A percentile compares a stretch with the other conserved stretches of the same genome.
Evolutionary conservation across 2,797 vertebrate species (phyloP).

Genomic region (Rhodeus uyekii): DNA sequence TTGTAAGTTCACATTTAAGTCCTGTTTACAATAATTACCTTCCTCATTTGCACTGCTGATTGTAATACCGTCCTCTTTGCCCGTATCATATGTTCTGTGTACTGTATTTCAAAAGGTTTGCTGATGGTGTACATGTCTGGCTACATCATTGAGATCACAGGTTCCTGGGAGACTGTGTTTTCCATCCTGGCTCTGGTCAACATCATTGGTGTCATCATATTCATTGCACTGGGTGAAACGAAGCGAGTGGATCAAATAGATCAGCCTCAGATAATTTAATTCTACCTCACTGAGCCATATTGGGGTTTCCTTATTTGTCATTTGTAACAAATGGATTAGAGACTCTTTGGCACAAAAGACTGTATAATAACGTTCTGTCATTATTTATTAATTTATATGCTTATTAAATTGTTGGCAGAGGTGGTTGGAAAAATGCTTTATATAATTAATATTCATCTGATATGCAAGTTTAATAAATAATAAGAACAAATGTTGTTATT

Average conservation of each 20-base stretch:
- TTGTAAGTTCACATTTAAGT: neutral
- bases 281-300: neutral
- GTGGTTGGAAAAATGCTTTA: neutral
- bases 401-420: neutral
- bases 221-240: conserved; percentile 69
- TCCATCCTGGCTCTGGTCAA: conserved; percentile 68
- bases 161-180: conserved; percentile 69
- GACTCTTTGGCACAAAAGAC: neutral
- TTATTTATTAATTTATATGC: neutral
- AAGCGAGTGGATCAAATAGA: conserved; percentile 61
- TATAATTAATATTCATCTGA: neutral
- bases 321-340: conserved; percentile 15
- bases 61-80: conserved; percentile 12
- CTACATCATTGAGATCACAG: conserved; percentile 72
- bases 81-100: neutral
- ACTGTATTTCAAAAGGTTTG: conserved; percentile 62
- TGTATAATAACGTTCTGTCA: neutral
- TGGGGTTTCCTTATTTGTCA: conserved; percentile 1
- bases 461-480: neutral
- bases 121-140: conserved; percentile 70
- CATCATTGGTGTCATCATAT: conserved; percentile 61
- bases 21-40: neutral
- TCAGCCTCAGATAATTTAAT: neutral
- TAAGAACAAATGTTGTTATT: too few species aligned
- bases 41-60: neutral